Evolutionary conservation across 1,140 invertebrate species (phyloP).

Genomic region (Drosophila ananassae): DNA sequence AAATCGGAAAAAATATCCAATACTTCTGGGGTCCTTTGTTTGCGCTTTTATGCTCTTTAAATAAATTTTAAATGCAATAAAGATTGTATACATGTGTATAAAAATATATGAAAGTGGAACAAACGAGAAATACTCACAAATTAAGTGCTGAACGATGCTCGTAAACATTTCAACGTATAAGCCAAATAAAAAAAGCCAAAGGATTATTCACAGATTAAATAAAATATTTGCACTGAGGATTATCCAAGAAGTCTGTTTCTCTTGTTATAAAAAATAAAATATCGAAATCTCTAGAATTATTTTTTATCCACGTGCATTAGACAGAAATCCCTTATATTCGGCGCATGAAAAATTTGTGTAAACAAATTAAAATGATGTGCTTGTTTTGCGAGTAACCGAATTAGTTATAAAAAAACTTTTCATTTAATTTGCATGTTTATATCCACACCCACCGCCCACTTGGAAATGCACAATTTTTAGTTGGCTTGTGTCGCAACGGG

Average conservation of each 20-base stretch:
- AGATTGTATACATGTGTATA: neutral
- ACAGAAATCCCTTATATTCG: constrained; percentile 1
- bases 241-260: constrained; percentile 3
- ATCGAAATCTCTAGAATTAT: neutral
- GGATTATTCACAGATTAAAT: neutral
- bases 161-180: constrained; percentile 27
- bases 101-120: neutral
- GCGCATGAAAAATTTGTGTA: constrained; percentile 32
- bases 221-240: constrained; percentile 7
- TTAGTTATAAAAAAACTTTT: constrained; percentile 64
- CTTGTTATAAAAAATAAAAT: neutral
- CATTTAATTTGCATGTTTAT: constrained; percentile 67
- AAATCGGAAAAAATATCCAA: neutral
- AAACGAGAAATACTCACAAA: neutral
- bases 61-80: neutral
- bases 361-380: constrained; percentile 54
- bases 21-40: constrained; percentile 1
- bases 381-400: constrained; percentile 31
- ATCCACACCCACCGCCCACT: constrained; percentile 42
- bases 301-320: neutral
- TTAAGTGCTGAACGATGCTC: constrained; percentile 12
- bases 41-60: constrained; percentile 2
- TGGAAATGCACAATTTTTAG: constrained; percentile 27
- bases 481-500: constrained; percentile 18
- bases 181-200: constrained; percentile 8